Evolutionary conservation across 2,888 invertebrate genomes (phyloP).

Genomic region (Ophraella communa): DNA sequence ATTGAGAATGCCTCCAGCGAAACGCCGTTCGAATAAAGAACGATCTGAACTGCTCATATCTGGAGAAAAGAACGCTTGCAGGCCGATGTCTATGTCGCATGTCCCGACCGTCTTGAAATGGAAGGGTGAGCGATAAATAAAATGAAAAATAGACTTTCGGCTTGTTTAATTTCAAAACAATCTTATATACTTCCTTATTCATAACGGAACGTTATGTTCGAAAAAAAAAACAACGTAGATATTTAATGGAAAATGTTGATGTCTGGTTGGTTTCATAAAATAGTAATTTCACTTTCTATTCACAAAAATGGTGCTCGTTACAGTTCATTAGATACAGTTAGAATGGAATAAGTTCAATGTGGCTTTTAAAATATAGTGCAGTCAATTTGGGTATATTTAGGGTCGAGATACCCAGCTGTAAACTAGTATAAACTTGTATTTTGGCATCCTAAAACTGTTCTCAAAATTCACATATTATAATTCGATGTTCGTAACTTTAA

Average conservation of each 20-base stretch:
- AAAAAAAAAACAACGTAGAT: neutral
- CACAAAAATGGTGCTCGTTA: too few species aligned
- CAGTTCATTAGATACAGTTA: too few species aligned
- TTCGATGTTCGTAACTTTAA: too few species aligned
- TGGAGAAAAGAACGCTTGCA: slow-evolving; percentile 25
- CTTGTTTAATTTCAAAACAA: neutral
- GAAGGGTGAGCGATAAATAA: slow-evolving; percentile 3
- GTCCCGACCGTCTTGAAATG: slow-evolving; percentile 2
- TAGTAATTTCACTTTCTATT: neutral
- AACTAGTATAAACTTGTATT: too few species aligned
- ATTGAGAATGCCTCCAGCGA: slow-evolving; percentile 47
- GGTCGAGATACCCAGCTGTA: too few species aligned
- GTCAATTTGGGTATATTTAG: too few species aligned
- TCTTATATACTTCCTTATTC: neutral
- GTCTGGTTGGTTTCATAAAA: neutral
- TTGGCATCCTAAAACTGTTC: too few species aligned
- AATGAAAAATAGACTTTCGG: neutral
- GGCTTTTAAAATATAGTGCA: too few species aligned
- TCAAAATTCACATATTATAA: too few species aligned
- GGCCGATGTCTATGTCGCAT: slow-evolving; percentile 8
- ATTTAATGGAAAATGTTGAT: neutral
- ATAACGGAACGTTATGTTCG: neutral
- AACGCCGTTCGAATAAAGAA: slow-evolving; percentile 44
- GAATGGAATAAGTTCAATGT: too few species aligned
- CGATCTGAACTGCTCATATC: slow-evolving; percentile 47